phyloP scores from a whole-genome alignment of 2,888 invertebrate genomes.

The Agonopterix subpropinquella region DNA sequence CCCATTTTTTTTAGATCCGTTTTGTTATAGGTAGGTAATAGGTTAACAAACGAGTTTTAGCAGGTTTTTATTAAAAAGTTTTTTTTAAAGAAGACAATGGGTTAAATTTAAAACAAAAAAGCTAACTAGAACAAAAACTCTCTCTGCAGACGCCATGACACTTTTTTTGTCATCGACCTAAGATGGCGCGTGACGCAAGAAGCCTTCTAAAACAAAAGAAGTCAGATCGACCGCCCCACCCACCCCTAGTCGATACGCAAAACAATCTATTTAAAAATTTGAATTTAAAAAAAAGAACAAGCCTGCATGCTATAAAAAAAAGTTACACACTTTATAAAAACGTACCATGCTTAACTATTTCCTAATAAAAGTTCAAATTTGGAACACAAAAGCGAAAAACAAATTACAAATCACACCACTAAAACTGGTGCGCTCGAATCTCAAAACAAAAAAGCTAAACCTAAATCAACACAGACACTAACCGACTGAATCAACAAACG shows the following conservation, averaged over 20 bases:
- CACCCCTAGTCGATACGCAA: slow-evolving; percentile 16
- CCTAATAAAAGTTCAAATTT: background rate
- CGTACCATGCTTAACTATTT: background rate
- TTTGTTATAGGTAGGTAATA: background rate
- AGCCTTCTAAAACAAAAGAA: slow-evolving; percentile 69
- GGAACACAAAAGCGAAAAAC: background rate
- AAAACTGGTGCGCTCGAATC: background rate
- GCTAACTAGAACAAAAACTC: slow-evolving; percentile 33
- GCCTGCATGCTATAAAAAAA: background rate
- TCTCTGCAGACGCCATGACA: slow-evolving; percentile 59
- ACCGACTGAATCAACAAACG: slow-evolving; percentile 40
- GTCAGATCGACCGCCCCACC: slow-evolving; percentile 49
- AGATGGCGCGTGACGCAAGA: slow-evolving; percentile 63
- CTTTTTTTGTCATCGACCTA: slow-evolving; percentile 65
- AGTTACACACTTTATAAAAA: background rate
- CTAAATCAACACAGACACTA: slow-evolving; percentile 28
- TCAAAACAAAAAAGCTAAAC: slow-evolving; percentile 16
- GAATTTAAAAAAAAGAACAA: background rate
- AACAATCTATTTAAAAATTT: background rate
- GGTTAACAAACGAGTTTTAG: too few relatives aligned
- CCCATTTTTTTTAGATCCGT: background rate
- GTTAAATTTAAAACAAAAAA: background rate
- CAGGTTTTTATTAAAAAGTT: too few relatives aligned
- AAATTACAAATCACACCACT: background rate
- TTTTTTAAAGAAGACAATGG: background rate